These are phyloP conservation scores for Lithophane ornitopus DNA, from an alignment of 2,888 invertebrate genomes.

Conservation along the genomic window DNA sequence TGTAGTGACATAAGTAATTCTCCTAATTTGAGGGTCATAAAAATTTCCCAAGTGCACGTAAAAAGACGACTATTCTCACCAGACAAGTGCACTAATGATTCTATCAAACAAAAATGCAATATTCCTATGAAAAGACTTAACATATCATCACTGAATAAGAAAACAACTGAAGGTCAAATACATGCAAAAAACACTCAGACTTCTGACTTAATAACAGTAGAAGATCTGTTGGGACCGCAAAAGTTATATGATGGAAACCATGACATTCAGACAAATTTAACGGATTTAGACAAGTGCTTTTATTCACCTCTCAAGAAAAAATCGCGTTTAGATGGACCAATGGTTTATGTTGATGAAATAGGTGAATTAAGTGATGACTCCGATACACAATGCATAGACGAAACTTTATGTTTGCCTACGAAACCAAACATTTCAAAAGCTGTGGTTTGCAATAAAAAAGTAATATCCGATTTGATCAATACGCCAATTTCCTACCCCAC, in stretches of 20 bases:
- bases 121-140: slow-evolving; percentile 6
- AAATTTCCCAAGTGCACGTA: neutral
- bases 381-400: slow-evolving; percentile 3
- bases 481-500: slow-evolving; percentile 6
- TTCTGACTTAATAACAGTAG: slow-evolving; percentile 2
- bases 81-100: slow-evolving; percentile 5
- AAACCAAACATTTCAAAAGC: slow-evolving; percentile 5
- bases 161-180: slow-evolving; percentile 6
- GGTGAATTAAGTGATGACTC: slow-evolving; percentile 5
- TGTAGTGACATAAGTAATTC: slow-evolving; percentile 15
- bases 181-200: slow-evolving; percentile 5
- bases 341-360: slow-evolving; percentile 5
- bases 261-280: too few species aligned
- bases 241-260: too few species aligned
- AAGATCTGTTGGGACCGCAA: neutral
- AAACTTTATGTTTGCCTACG: slow-evolving; percentile 5
- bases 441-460: slow-evolving; percentile 1
- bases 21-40: slow-evolving; percentile 6
- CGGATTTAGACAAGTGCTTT: neutral
- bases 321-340: slow-evolving; percentile 5
- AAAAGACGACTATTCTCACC: slow-evolving; percentile 14
- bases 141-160: slow-evolving; percentile 5
- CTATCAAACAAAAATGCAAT: slow-evolving; percentile 4
- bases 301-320: slow-evolving; percentile 6
- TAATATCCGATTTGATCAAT: neutral